Base-by-base conservation (phyloP, 2,888 invertebrate species). In the Cotesia congregata region DNA sequence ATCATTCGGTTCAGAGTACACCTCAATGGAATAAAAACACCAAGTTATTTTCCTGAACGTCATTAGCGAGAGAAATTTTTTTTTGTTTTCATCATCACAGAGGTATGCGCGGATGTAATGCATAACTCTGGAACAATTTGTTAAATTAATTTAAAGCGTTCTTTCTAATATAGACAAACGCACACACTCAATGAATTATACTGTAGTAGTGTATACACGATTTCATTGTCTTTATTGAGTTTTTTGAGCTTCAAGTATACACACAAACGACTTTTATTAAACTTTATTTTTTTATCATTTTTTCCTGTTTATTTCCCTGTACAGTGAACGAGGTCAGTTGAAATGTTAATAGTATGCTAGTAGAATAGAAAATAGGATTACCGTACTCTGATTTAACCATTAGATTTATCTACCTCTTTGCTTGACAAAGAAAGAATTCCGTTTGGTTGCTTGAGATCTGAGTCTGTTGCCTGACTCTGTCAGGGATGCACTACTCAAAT, bases 331-430 rank as follows among this genome's bases (percentile, higher is more conserved):
- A 70, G 70, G 70, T 70, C 70, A 70, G 38, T 64, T 40, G 64
- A 30, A 70, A 60, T 30, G n/a, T 70, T 72, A 62, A 62, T 72
- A 72, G 62, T 72, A 72, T 61, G 41, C 72, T 15, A 60, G n/a
- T 40, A 62, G 70, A 60, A 72, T 72, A 7, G 39, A 39, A 30
- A 64, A 62, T 72, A 39, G 40, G 17, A 38, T 72, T 62, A 15
- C 64, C 6, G 6, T 40, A 40, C 62, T 72, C 17, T 3, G n/a
- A 39, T 50, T 12, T 50, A 50, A 50, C 50, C 7, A 50, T 50
- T 7, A 50, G 50, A 12, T 50, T 12, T 50, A 2, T 50, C 50
- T 50, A 20, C 72, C 7, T 38, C 38, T 30, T 30, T 30, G 30
- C 30, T 6, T 39, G 0, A n/a, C 7, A 15, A 7, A 62, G 15